Percentiles rank a stretch among this genome's conserved stretches.
Evolutionary conservation across 1,140 invertebrate genomes (phyloP).

Genomic region (Meloidogyne exigua): DNA sequence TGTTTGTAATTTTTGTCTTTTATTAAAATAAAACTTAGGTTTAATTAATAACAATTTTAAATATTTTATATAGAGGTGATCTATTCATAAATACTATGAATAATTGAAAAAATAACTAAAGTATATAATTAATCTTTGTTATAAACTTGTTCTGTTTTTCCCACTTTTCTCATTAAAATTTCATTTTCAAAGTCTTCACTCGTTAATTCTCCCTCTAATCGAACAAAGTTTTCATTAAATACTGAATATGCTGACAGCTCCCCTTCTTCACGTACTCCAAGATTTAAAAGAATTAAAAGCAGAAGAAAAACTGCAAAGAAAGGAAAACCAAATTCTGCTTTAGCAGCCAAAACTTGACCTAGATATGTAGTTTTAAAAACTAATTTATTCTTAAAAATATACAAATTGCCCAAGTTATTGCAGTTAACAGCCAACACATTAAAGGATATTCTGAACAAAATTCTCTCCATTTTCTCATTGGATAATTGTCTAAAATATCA

Average conservation of each 20-base stretch:
- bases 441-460: constrained; percentile 37
- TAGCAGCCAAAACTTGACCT: constrained; percentile 41
- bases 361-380: not conserved
- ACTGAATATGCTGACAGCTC: constrained; percentile 91
- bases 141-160: not conserved
- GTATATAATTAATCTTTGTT: not conserved
- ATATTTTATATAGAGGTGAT: too few relatives aligned
- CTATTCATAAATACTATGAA: too few relatives aligned
- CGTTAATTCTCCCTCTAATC: constrained; percentile 86
- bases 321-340: constrained; percentile 81
- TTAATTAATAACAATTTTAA: not conserved
- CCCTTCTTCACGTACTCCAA: constrained; percentile 72
- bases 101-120: not conserved
- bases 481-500: constrained; percentile 46
- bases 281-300: constrained; percentile 80
- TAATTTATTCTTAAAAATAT: not conserved
- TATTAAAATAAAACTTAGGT: not conserved
- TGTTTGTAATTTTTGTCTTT: not conserved
- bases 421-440: constrained; percentile 45
- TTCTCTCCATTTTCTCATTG: constrained; percentile 48
- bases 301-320: constrained; percentile 80
- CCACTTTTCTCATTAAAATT: constrained; percentile 65
- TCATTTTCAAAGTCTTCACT: constrained; percentile 90
- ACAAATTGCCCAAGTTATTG: constrained; percentile 43
- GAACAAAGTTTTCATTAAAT: constrained; percentile 88